A percentile compares a stretch with the other conserved stretches of the same genome.
Evolutionary conservation across 1,140 invertebrate genomes (phyloP).

Genomic region (Hycleus phaleratus): DNA sequence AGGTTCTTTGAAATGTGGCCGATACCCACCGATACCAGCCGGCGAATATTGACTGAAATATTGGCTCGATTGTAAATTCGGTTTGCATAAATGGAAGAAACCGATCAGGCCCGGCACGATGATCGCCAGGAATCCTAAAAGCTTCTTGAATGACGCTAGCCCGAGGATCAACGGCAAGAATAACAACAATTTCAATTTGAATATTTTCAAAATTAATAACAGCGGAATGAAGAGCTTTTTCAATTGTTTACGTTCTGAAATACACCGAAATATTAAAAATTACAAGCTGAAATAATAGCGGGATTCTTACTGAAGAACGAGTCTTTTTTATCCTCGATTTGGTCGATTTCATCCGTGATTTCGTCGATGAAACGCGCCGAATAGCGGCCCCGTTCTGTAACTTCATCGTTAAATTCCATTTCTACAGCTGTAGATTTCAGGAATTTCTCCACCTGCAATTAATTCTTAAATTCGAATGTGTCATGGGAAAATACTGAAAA

Average conservation of each 20-base stretch:
- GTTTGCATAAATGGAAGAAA: slow-evolving; percentile 71
- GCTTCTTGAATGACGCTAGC: slow-evolving; percentile 73
- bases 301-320: slow-evolving; percentile 63
- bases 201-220: slow-evolving; percentile 70
- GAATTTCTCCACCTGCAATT: slow-evolving; percentile 53
- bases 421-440: slow-evolving; percentile 68
- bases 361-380: slow-evolving; percentile 72
- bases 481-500: no score
- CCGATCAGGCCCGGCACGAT: slow-evolving; percentile 67
- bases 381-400: slow-evolving; percentile 62
- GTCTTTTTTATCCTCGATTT: slow-evolving; percentile 71
- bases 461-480: no score
- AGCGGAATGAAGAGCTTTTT: slow-evolving; percentile 77
- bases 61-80: slow-evolving; percentile 44
- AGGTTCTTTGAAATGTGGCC: slow-evolving; percentile 41
- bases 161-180: slow-evolving; percentile 74
- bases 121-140: slow-evolving; percentile 67
- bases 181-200: slow-evolving; percentile 72
- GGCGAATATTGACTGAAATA: slow-evolving; percentile 47
- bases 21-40: slow-evolving; percentile 51
- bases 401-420: slow-evolving; percentile 58
- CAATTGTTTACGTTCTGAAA: slow-evolving; percentile 64
- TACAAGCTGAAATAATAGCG: neutral
- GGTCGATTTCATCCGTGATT: slow-evolving; percentile 71
- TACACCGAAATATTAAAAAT: slow-evolving; percentile 10